Percentiles rank a stretch among this genome's conserved stretches.
Evolutionary conservation across 2,888 invertebrate genomes (phyloP).

Genomic region (Apotomis capreana): DNA sequence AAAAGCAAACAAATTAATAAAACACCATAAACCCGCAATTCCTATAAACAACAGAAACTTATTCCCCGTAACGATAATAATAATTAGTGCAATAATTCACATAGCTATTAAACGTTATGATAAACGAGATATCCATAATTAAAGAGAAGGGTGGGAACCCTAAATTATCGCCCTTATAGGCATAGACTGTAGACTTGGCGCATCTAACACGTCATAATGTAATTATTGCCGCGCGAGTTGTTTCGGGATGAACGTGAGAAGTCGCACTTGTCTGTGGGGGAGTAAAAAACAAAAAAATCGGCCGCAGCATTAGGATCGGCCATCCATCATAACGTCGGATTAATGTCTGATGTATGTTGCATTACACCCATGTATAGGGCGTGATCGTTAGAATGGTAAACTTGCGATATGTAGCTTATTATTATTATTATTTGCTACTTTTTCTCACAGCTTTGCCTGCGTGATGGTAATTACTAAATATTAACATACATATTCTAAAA

Average conservation of each 20-base stretch:
- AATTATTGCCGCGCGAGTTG: slow-evolving; percentile 76
- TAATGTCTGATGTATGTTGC: slow-evolving; percentile 69
- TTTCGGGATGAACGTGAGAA: slow-evolving; percentile 76
- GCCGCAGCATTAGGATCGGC: slow-evolving; percentile 50
- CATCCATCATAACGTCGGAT: slow-evolving; percentile 77
- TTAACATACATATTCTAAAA: too few relatives aligned
- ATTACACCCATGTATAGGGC: slow-evolving; percentile 17
- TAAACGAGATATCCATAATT: slow-evolving; percentile 76
- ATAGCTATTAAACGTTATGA: slow-evolving; percentile 67
- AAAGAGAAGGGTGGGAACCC: slow-evolving; percentile 67
- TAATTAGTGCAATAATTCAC: slow-evolving; percentile 70
- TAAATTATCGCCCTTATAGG: slow-evolving; percentile 41
- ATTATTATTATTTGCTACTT: not conserved
- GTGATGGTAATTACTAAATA: too few relatives aligned
- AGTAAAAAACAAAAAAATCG: slow-evolving; percentile 66
- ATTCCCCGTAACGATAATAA: slow-evolving; percentile 51
- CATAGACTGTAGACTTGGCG: slow-evolving; percentile 63
- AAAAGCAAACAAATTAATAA: slow-evolving; percentile 22
- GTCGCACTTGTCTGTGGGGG: slow-evolving; percentile 65
- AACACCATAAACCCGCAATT: slow-evolving; percentile 22
- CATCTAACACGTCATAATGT: slow-evolving; percentile 78
- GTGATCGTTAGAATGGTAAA: slow-evolving; percentile 15
- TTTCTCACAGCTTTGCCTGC: too few relatives aligned
- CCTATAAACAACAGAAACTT: slow-evolving; percentile 38
- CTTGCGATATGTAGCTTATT: slow-evolving; percentile 7